A percentile compares a stretch with the other conserved stretches of the same genome.
phyloP scores from a whole-genome alignment of 2,797 vertebrate genomes.

The Hapalemur alaotrensis region DNA sequence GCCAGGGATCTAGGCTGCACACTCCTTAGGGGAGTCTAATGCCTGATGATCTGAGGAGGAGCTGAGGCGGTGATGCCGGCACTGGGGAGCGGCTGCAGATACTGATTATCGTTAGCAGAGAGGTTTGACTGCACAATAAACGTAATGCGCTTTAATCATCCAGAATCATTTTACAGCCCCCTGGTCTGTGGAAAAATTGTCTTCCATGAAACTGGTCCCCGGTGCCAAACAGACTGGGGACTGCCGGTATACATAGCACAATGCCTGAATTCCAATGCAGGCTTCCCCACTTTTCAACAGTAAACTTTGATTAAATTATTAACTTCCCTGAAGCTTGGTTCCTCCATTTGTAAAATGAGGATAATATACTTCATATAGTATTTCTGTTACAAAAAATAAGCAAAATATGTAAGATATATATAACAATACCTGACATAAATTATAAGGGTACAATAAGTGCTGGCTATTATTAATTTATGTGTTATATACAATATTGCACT shows the following conservation, averaged over 20 bases:
- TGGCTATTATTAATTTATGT: not conserved
- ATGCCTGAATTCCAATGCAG: not conserved
- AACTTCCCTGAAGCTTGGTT: not conserved
- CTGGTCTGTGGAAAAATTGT: too few relatives aligned
- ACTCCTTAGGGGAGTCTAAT: too few relatives aligned
- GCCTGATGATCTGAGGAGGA: too few relatives aligned
- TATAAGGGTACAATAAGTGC: not conserved
- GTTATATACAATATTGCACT: not conserved
- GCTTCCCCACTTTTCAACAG: not conserved
- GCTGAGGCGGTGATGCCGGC: too few relatives aligned
- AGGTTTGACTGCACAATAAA: too few relatives aligned
- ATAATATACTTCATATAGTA: not conserved
- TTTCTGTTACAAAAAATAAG: slow-evolving; percentile 5
- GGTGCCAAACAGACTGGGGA: too few relatives aligned
- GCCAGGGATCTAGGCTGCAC: too few relatives aligned
- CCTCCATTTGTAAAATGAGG: not conserved
- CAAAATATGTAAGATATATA: not conserved
- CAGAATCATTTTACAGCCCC: too few relatives aligned
- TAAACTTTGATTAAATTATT: not conserved
- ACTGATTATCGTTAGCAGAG: too few relatives aligned
- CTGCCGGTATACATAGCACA: not conserved
- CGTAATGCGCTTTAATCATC: too few relatives aligned
- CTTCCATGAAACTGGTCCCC: too few relatives aligned
- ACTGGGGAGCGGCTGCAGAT: too few relatives aligned
- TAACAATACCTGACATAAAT: not conserved